Base-by-base conservation (phyloP, 2,888 invertebrate species). In the Macrosoma leucophasiata region DNA sequence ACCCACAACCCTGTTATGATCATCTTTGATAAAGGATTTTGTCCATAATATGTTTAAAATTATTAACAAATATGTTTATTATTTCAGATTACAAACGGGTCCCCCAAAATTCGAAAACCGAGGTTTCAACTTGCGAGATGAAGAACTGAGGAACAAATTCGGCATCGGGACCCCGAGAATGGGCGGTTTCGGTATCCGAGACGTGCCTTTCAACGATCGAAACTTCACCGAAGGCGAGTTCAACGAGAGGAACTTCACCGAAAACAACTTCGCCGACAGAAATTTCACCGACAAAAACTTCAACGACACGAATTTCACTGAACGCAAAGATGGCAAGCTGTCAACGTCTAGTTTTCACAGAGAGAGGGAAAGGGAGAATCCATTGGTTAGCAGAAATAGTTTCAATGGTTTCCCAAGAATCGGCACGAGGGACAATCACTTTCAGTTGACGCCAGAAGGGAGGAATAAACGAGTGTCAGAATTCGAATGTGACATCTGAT, bases 401-500 rank as follows among this genome's bases (percentile, higher is more conserved):
- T 85, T 85, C 48, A 85, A 72, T 41, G 84, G 82, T 4, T 84
- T 81, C 45, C 85, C 79, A 3, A 63, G 84, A 40, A 65, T 84
- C 36, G 73, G 76, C 1, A 55, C 74, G 1, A 71, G 82, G 25
- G 81, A 82, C 15, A 63, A 55, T 32, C 81, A 82, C 36, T 84
- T 84, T 37, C 77, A 82, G 50, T 61, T 77, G 59, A 65, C 74
- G 20, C 73, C 81, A 8, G 85, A 84, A 26, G 82, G 84, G n/a
- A 65, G 81, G 17, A 85, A 76, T 53, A 85, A 85, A 41, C 79
- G 89, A 54, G 88, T 89, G 36, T 78, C 88, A 3, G 88, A 89
- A 60, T 89, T 89, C 52, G 89, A 89, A 61, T 89, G 89, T 61
- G 88, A 89, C 66, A 89, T 89, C 30, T 52, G 39, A n/a, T n/a